Percentiles rank a stretch among this genome's conserved stretches.
Evolutionary conservation across 30 jellyfish, hydroid and myxozoan genomes (phyloP).

Genomic region (Aurelia sp.): DNA sequence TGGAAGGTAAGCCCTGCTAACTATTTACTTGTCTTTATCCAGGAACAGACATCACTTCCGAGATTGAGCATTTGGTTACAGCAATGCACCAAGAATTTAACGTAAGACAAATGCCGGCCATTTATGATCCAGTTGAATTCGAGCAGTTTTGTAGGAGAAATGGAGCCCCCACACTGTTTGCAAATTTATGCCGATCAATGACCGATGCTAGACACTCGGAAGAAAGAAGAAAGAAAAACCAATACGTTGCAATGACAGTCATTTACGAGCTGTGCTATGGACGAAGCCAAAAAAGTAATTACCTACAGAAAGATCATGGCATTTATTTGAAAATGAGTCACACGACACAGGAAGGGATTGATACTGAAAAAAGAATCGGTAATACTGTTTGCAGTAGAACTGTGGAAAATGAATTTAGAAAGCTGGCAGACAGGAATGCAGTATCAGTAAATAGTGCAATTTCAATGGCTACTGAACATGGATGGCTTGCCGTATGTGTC

Average conservation of each 20-base stretch:
- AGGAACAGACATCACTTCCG: constrained; percentile 13
- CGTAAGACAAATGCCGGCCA: background rate
- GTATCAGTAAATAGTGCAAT: constrained; percentile 31
- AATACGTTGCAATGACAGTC: constrained; percentile 6
- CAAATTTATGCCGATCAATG: background rate
- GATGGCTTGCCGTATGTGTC: constrained; percentile 19
- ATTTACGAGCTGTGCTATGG: constrained; percentile 11
- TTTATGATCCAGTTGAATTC: constrained; percentile 2
- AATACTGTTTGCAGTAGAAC: constrained; percentile 43
- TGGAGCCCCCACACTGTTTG: background rate
- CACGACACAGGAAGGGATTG: constrained; percentile 29
- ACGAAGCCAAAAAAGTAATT: constrained; percentile 28
- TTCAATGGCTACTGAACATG: constrained; percentile 9
- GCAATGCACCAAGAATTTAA: constrained; percentile 16
- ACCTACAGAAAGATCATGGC: constrained; percentile 28
- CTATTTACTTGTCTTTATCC: background rate
- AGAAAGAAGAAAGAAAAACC: background rate
- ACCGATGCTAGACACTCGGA: background rate
- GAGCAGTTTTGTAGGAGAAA: constrained; percentile 12
- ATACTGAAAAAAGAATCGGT: constrained; percentile 25
- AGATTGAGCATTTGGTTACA: constrained; percentile 13
- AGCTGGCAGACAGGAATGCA: constrained; percentile 20
- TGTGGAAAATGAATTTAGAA: constrained; percentile 34
- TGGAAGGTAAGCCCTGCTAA: too few relatives aligned
- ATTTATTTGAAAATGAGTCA: constrained; percentile 33